Conservation (phyloP, 2,888 invertebrate species). For the Callosobruchus maculatus region DNA sequence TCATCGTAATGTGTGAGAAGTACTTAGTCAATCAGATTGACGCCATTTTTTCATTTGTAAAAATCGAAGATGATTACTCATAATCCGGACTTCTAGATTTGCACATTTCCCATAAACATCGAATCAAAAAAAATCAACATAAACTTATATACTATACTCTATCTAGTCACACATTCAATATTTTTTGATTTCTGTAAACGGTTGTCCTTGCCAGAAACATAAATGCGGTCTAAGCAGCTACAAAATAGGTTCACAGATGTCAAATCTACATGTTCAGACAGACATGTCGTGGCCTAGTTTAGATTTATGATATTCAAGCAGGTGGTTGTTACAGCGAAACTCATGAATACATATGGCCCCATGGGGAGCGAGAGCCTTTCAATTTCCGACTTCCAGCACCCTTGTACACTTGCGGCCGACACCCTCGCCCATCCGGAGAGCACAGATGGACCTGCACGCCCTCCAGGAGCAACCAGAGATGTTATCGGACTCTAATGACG, state of each 20-base stretch:
- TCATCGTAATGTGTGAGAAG: too few species aligned
- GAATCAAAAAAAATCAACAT: too few species aligned
- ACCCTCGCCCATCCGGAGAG: neutral
- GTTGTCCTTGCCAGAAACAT: too few species aligned
- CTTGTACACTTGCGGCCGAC: slow-evolving; percentile 7
- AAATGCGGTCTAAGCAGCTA: too few species aligned
- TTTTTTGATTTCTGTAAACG: too few species aligned
- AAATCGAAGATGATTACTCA: too few species aligned
- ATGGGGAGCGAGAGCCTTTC: slow-evolving; percentile 1
- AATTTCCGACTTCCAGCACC: slow-evolving; percentile 3
- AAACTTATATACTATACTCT: too few species aligned
- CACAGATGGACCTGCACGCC: slow-evolving; percentile 11
- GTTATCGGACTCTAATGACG: slow-evolving; percentile 49
- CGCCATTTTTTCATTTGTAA: too few species aligned
- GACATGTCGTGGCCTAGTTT: neutral
- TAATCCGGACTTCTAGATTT: too few species aligned
- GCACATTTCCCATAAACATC: too few species aligned
- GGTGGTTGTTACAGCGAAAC: neutral
- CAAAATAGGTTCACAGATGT: neutral
- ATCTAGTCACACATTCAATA: too few species aligned
- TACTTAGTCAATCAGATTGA: too few species aligned
- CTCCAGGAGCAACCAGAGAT: slow-evolving; percentile 39
- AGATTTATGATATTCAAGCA: neutral
- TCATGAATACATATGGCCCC: neutral
- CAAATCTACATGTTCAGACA: neutral